These are phyloP conservation scores for Amphimedon queenslandica DNA, from an alignment of 37 sponge, comb jelly and placozoan species.

Conservation along the genomic window DNA sequence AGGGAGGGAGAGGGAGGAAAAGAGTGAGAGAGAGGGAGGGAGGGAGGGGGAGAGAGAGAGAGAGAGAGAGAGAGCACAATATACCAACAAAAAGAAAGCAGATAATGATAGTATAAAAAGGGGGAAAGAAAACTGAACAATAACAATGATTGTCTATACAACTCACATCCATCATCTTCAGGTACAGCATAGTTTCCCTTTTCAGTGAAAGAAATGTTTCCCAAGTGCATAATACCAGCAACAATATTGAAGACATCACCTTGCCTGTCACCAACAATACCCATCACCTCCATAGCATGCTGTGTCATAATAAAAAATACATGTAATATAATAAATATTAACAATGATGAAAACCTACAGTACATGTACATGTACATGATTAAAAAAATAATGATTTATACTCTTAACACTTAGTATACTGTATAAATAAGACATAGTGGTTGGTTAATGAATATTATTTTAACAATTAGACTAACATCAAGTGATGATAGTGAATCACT, in stretches of 20 bases:
- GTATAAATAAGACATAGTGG: too few species aligned
- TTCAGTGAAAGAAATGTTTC: conserved; percentile 94
- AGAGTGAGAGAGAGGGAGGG: neutral
- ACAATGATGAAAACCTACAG: too few species aligned
- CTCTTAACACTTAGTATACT: too few species aligned
- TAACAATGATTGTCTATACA: too few species aligned
- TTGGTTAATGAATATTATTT: too few species aligned
- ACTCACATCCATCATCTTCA: conserved; percentile 93
- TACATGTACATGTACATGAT: too few species aligned
- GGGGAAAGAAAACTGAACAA: too few species aligned
- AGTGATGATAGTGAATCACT: too few species aligned
- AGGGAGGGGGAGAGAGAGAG: neutral
- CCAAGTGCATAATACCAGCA: conserved; percentile 89
- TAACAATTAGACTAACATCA: too few species aligned
- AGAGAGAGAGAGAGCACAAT: neutral
- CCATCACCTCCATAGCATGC: conserved; percentile 98
- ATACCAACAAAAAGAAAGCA: too few species aligned
- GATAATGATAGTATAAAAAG: too few species aligned
- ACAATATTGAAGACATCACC: conserved; percentile 76
- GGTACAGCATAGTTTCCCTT: conserved; percentile 86
- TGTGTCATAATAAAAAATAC: conserved; percentile 14
- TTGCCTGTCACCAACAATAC: conserved; percentile 71
- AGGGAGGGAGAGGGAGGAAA: neutral
- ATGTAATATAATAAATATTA: neutral
- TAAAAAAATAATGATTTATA: too few species aligned